phyloP scores from a whole-genome alignment of 2,797 vertebrate species.

The Bovichtus variegatus region DNA sequence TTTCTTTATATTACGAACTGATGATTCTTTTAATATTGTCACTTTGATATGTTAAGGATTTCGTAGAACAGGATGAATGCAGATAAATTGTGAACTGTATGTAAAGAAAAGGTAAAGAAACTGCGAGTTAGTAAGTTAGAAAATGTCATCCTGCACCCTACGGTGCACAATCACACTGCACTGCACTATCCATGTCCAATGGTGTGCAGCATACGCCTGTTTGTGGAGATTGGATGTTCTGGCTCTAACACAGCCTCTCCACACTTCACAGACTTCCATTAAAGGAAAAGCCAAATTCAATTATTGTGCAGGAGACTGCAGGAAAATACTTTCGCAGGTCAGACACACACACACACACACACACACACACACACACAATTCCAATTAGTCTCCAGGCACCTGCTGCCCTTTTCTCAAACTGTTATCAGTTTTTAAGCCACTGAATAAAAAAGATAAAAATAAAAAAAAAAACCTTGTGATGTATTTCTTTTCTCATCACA shows the following conservation, averaged over 20 bases:
- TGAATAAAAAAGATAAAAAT: neutral
- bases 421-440: conserved; percentile 12
- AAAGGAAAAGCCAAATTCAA: conserved; percentile 77
- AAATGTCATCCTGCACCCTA: neutral
- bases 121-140: neutral
- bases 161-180: conserved; percentile 15
- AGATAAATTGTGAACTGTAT: neutral
- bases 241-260: conserved; percentile 72
- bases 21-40: neutral
- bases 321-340: conserved; percentile 37
- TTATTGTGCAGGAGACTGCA: conserved; percentile 62
- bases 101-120: neutral
- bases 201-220: conserved; percentile 48
- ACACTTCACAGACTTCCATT: conserved; percentile 81
- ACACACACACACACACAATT: conserved; percentile 36
- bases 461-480: neutral
- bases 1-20: neutral
- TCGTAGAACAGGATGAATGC: neutral
- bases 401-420: conserved; percentile 32
- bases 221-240: conserved; percentile 78
- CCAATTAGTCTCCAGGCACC: conserved; percentile 52
- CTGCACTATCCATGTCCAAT: conserved; percentile 24
- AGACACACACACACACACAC: conserved; percentile 22
- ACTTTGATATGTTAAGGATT: neutral
- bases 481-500: conserved; percentile 1